Evolutionary conservation across 2,888 invertebrate genomes (phyloP), one percentile per base, ranked within the genome.

Genomic region (Eupelmus urozonus): DNA sequence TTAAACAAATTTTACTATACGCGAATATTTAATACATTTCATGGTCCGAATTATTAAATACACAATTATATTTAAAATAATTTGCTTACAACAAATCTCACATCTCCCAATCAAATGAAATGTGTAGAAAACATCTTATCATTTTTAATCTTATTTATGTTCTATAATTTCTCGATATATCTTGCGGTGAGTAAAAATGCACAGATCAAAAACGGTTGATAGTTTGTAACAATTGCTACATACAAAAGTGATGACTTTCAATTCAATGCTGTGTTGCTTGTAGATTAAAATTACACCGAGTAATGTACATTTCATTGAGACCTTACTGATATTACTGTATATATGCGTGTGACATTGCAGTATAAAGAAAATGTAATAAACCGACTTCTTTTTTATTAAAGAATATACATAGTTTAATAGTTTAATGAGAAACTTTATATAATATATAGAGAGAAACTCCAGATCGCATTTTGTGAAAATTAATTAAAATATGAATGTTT

Each of bases 11-110:
- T 80, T 78, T 74, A 80, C 70, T 78, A 75, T 71, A 59, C 60
- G 71, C 75, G 53, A 78, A 76, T 74, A 34, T 70, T 76, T 66
- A 71, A 76, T 80, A 80, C 78, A 78, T 80, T 60, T 73, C 62
- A 76, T 78, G 78, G 76, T 78, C 80, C 73, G 49, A 80, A 78
- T 80, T 27, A 2, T 78, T 34, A 76, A 76, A 77, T 80, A 76
- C 72, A 78, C 23, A 74, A 69, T 2, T 78, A 76, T 76, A 76
- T 75, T 78, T 80, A 78, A 80, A 76, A 80, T 76, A 80, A 78
- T 80, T 80, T 80, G 76, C 76, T 80, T 76, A 78, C 20, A 78
- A 78, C 55, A 73, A 72, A 80, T 80, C 73, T 78, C 78, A 78
- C 78, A 80, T 73, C 69, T 76, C 76, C 57, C 34, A 27, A 76